Conservation (phyloP, 2,888 invertebrate genomes). For the Lasioglossum vierecki region DNA sequence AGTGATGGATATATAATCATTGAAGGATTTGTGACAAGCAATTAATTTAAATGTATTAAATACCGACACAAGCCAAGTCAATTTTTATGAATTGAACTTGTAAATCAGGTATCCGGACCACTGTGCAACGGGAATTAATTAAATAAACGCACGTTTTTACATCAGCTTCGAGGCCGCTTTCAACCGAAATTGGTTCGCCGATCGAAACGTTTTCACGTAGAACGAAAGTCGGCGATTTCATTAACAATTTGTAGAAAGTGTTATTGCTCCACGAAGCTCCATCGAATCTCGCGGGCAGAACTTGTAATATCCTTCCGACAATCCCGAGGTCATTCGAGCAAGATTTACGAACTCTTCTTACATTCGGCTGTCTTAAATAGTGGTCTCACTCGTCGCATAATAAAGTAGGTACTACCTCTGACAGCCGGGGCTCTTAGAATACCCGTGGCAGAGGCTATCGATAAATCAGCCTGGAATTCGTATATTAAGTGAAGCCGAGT, state of each 20-base stretch:
- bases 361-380: conserved; percentile 61
- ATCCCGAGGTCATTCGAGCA: conserved; percentile 31
- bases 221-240: not conserved
- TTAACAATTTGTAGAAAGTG: not conserved
- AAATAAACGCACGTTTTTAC: not conserved
- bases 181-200: not conserved
- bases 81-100: no score
- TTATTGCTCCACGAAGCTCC: not conserved
- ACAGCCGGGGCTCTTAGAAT: conserved; percentile 61
- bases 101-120: no score
- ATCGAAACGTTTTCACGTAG: not conserved
- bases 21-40: no score
- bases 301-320: conserved; percentile 50
- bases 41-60: no score
- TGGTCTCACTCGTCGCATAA: conserved; percentile 58
- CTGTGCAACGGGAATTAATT: not conserved
- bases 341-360: conserved; percentile 61
- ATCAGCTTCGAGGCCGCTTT: not conserved
- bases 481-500: conserved; percentile 72
- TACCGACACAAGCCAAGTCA: no score
- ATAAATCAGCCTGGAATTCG: conserved; percentile 74
- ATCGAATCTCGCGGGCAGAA: conserved; percentile 38
- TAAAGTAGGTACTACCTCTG: conserved; percentile 64
- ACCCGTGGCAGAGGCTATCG: conserved; percentile 67
- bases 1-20: no score